Percentiles rank a stretch among this genome's conserved stretches.
Evolutionary conservation across 2,888 invertebrate genomes (phyloP).

Genomic region (Chloroclysta siterata): DNA sequence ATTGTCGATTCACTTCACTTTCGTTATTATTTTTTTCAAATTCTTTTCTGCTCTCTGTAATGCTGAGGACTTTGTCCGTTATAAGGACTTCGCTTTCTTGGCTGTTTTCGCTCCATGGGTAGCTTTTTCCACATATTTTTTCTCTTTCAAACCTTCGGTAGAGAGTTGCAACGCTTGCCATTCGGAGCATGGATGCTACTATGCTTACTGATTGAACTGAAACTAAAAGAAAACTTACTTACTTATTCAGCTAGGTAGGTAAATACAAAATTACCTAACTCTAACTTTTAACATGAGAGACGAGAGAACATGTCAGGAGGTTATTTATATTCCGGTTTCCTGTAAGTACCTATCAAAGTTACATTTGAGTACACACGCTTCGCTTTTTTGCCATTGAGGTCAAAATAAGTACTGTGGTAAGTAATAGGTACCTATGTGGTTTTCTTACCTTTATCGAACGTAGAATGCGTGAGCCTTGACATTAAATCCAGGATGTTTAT

Average conservation of each 20-base stretch:
- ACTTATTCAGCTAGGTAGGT: background rate
- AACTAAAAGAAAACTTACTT: slow-evolving; percentile 68
- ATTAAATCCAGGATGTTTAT: slow-evolving; percentile 84
- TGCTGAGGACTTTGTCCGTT: slow-evolving; percentile 40
- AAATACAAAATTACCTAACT: background rate
- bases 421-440: background rate
- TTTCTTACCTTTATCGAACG: slow-evolving; percentile 87
- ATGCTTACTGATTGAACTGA: slow-evolving; percentile 88
- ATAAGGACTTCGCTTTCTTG: slow-evolving; percentile 52
- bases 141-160: slow-evolving; percentile 93
- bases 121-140: slow-evolving; percentile 88
- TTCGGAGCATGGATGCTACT: slow-evolving; percentile 87
- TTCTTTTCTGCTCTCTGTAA: slow-evolving; percentile 30
- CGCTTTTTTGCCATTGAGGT: background rate
- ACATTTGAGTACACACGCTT: background rate
- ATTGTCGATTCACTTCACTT: slow-evolving; percentile 55
- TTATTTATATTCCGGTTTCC: background rate
- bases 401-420: background rate
- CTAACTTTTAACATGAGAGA: background rate
- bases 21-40: slow-evolving; percentile 58
- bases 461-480: slow-evolving; percentile 82
- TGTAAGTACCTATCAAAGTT: background rate
- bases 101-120: slow-evolving; percentile 88
- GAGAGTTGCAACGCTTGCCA: slow-evolving; percentile 88
- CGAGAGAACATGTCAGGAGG: background rate